Conservation (phyloP, 2,113 vertebrate genomes). For the Myiopsitta monachus region DNA sequence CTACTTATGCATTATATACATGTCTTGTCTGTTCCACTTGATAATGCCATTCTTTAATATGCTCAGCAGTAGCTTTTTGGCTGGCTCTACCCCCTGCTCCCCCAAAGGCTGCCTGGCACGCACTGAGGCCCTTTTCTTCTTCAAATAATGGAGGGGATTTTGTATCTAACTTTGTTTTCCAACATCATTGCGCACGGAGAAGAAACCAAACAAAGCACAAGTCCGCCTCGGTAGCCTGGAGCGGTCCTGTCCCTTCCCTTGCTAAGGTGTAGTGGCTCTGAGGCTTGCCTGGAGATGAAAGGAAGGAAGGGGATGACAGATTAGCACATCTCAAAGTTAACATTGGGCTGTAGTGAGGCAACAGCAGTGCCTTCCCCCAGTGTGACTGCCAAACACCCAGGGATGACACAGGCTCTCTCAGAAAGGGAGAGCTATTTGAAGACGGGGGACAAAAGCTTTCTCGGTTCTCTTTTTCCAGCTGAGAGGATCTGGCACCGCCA, state of each 20-base stretch:
- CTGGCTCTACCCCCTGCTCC: background rate
- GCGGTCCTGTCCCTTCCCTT: background rate
- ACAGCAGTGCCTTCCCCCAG: background rate
- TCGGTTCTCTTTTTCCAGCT: background rate
- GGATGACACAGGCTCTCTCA: background rate
- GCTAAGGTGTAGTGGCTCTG: background rate
- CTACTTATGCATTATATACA: constrained; percentile 43
- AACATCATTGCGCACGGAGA: background rate
- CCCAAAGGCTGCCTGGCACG: background rate
- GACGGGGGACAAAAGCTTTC: background rate
- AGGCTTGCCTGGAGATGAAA: constrained; percentile 3
- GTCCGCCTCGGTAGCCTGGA: background rate
- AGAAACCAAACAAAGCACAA: background rate
- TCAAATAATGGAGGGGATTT: constrained; percentile 19
- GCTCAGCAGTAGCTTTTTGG: constrained; percentile 61
- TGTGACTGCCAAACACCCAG: background rate
- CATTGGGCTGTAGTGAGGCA: background rate
- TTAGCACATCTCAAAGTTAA: background rate
- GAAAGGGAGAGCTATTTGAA: background rate
- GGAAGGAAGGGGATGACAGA: background rate
- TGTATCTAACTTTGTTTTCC: constrained; percentile 19
- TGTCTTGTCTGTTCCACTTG: constrained; percentile 72
- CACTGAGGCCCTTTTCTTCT: background rate
- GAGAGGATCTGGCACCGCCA: background rate
- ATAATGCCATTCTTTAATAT: constrained; percentile 72